Base-by-base conservation (phyloP, 2,888 invertebrate genomes). In the Omphaloscelis lunosa region DNA sequence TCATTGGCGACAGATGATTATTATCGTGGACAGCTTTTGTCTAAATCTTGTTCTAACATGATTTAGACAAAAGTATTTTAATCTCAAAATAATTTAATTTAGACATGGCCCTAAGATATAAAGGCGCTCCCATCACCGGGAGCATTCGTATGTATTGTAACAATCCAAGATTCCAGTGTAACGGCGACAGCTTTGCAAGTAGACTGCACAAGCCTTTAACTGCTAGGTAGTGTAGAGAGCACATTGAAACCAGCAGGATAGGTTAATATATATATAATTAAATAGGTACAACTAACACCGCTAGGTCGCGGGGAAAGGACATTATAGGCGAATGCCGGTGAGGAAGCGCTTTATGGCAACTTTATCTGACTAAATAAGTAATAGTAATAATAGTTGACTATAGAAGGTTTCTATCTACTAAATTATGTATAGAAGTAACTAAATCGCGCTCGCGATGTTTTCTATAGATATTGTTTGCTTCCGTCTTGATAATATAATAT, bases 401-500 rank as follows among this genome's bases (percentile, higher is more conserved):
- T 88, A 83, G 71, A 58, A 53, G 67, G 71, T 63, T 72, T 70
- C 56, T 53, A 61, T 80, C n/a, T 59, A 72, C 12, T 80, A 61
- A 72, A 78, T 48, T 74, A 63, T 75, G 56, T 65, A 76, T 71
- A 82, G 58, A 61, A 51, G n/a, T 75, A 63, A 62, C 3, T 51
- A 72, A 27, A 51, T 53, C 72, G 74, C 69, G n/a, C 62, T 73
- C 62, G 72, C 72, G 69, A 67, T 58, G 8, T 72, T 63, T 73
- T 66, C 45, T 69, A 68, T 51, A 73, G 41, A 72, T 73, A 84
- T 73, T 23, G 23, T 88, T 78, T 75, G 82, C 84, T 80, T 86
- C 67, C 73, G 75, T 77, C 65, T 78, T 66, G 51, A 61, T 84
- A 77, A 70, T 82, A 56, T 72, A 58, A 72, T 67, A 78, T 88